A percentile compares a stretch with the other conserved stretches of the same genome.
Evolutionary conservation across 2,888 invertebrate genomes (phyloP).

Genomic region (Apotomis turbidana): DNA sequence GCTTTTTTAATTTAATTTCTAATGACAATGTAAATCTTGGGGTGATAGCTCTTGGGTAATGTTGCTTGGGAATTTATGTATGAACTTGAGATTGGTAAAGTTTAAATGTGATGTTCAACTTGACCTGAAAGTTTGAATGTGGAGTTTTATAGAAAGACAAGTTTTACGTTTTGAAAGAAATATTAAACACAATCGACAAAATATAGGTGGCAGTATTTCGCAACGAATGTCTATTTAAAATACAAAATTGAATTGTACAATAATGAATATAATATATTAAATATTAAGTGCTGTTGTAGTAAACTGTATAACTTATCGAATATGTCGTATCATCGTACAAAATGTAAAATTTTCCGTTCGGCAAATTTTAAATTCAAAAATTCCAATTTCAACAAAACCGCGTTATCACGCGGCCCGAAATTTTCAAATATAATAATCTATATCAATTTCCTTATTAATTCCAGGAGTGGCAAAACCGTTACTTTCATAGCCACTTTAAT

Average conservation of each 20-base stretch:
- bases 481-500: constrained; percentile 84
- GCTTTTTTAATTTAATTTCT: constrained; percentile 83
- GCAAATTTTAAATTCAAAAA: constrained; percentile 20
- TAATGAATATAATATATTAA: too few relatives aligned
- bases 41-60: constrained; percentile 64
- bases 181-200: too few relatives aligned
- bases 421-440: constrained; percentile 71
- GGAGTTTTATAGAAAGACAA: background rate
- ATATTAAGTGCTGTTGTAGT: background rate
- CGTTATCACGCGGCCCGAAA: constrained; percentile 45
- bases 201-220: too few relatives aligned
- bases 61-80: constrained; percentile 46
- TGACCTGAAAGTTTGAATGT: background rate
- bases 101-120: background rate
- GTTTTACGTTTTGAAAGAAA: background rate
- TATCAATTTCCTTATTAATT: constrained; percentile 84
- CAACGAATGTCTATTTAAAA: too few relatives aligned
- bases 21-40: constrained; percentile 68
- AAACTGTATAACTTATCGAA: background rate
- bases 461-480: constrained; percentile 81
- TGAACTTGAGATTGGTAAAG: constrained; percentile 9
- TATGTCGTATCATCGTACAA: background rate
- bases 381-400: constrained; percentile 45
- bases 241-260: too few relatives aligned
- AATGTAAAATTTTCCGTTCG: background rate